These are phyloP conservation scores for Lepidothrix coronata DNA, from an alignment of 2,113 vertebrate species.

Conservation along the genomic window DNA sequence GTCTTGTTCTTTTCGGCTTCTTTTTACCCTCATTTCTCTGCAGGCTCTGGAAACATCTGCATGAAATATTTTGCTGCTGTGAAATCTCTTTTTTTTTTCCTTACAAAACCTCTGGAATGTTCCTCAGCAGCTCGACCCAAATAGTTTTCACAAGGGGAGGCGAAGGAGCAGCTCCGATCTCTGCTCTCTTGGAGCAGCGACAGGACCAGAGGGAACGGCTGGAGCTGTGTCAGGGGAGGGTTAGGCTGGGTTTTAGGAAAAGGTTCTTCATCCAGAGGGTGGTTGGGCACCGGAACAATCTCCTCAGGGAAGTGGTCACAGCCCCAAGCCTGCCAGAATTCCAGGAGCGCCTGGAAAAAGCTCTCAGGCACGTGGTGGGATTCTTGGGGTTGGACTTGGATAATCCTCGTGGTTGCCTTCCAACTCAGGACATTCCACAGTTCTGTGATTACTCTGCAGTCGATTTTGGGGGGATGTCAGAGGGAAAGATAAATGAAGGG, in stretches of 20 bases:
- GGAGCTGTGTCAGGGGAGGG: background rate
- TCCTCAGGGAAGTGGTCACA: background rate
- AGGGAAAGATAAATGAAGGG: background rate
- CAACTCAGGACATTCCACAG: background rate
- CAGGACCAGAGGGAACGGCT: background rate
- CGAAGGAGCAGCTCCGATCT: background rate
- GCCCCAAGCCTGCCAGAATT: background rate
- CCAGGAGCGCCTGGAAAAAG: background rate
- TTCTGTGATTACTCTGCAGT: background rate
- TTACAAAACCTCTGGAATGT: background rate
- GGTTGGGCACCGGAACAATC: background rate
- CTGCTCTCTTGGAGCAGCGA: background rate
- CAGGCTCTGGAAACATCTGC: background rate
- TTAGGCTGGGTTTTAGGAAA: background rate
- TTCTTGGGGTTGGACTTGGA: background rate
- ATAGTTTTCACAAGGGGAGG: background rate
- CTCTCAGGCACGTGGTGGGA: background rate
- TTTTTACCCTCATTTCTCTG: background rate
- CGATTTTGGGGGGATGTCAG: background rate
- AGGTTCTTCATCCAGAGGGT: background rate
- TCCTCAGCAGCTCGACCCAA: background rate
- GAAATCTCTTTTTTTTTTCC: background rate
- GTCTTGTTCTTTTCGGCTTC: background rate
- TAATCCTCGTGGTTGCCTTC: background rate
- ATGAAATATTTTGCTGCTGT: background rate